Base-by-base conservation (phyloP, 2,888 invertebrate species). In the Abrostola triplasia region DNA sequence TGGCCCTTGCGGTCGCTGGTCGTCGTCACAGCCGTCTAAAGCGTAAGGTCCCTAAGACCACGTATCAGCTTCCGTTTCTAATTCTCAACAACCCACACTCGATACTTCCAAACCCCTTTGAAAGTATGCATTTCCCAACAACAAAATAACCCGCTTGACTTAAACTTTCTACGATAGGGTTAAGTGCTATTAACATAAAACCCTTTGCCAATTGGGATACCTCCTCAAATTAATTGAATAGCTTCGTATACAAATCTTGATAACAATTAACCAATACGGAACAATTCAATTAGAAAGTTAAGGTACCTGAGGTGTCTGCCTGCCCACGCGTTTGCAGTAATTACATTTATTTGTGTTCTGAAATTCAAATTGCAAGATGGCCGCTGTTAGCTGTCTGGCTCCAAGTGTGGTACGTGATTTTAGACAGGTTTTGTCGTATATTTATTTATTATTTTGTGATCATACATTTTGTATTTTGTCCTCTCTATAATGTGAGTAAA, bases 191-290 rank as follows among this genome's bases (percentile, higher is more conserved):
- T 74, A 69, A 6, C 49, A 55, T 65, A 66, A 49, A 66, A 52
- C 52, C 60, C 60, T 70, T 63, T 61, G 12, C 56, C 48, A 49
- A 66, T 59, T 54, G 35, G 41, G 40, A 62, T 53, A 69, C 62
- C 47, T 52, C 49, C 47, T 52, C 49, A 59, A 67, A 56, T 66
- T 50, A 64, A 65, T 70, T 65, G 50, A 60, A 59, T 57, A 61
- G 10, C 50, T 40, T 38, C 59, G 58, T 67, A 67, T 61, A 64
- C 40, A 71, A 74, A 70, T 62, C 65, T 66, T 63, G 50, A 59
- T 53, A 78, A 69, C 74, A 61, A 69, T 76, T 56, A 67, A 67
- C 48, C 47, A 66, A 67, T 70, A 56, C 53, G 54, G 41, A 59
- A 61, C 52, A 59, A 79, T 70, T 59, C 35, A 63, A 67, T 69